phyloP scores from a whole-genome alignment of 2,888 invertebrate species.

The Hypomecis punctinalis region DNA sequence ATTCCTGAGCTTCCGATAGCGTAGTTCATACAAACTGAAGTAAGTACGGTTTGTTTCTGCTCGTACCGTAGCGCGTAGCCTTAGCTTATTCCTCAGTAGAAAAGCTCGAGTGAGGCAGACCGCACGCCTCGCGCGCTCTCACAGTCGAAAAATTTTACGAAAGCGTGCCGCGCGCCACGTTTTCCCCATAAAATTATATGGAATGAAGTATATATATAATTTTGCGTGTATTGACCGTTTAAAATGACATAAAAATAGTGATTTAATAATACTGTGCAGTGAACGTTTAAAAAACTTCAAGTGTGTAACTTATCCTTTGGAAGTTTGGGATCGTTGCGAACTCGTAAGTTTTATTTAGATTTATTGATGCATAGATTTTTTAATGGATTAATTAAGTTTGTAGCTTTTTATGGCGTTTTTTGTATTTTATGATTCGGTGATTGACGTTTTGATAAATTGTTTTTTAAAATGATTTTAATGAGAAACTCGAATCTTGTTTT shows the following conservation, averaged over 20 bases:
- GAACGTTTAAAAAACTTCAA: not conserved
- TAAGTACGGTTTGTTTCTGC: not conserved
- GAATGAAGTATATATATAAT: not conserved
- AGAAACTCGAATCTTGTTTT: too few species aligned
- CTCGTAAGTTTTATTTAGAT: slow-evolving; percentile 1
- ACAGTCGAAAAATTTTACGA: slow-evolving; percentile 1
- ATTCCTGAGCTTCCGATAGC: slow-evolving; percentile 6
- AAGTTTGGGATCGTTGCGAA: not conserved
- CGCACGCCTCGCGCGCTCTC: slow-evolving; percentile 18
- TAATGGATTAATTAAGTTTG: not conserved
- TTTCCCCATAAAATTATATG: not conserved
- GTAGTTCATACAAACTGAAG: not conserved
- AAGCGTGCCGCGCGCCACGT: slow-evolving; percentile 6
- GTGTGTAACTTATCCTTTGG: not conserved
- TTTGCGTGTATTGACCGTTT: not conserved
- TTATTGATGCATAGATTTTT: not conserved
- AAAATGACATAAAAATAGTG: not conserved
- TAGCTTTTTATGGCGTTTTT: slow-evolving; percentile 1
- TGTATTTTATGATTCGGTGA: not conserved
- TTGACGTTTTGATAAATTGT: not conserved
- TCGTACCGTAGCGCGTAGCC: not conserved
- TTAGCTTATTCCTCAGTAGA: slow-evolving; percentile 6
- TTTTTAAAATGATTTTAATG: not conserved
- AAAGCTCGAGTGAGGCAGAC: slow-evolving; percentile 9
- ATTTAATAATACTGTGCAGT: not conserved